A percentile compares a stretch with the other conserved stretches of the same genome.
Conservation (phyloP, 2,888 invertebrate species). For the Andrena trimmerana region DNA sequence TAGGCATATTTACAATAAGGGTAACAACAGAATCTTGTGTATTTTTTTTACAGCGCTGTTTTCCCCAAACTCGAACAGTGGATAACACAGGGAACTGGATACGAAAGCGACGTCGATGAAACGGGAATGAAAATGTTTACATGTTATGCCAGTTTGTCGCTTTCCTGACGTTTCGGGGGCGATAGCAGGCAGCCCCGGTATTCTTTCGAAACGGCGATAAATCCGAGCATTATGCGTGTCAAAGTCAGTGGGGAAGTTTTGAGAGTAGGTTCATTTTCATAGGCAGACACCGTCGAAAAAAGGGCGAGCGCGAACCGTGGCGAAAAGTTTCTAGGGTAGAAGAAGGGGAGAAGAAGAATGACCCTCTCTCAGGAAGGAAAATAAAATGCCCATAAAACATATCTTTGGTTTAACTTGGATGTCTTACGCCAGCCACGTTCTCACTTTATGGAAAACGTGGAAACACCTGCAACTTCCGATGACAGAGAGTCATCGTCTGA, state of each 20-base stretch:
- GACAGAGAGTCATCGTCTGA: neutral
- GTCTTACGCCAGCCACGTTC: neutral
- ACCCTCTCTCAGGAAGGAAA: constrained; percentile 7
- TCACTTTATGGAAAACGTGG: neutral
- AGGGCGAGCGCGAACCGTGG: constrained; percentile 7
- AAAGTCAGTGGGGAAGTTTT: constrained; percentile 44
- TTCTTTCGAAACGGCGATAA: constrained; percentile 33
- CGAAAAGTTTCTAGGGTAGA: constrained; percentile 1
- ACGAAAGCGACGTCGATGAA: neutral
- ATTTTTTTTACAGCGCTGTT: neutral
- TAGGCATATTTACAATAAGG: too few relatives aligned
- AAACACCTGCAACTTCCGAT: neutral
- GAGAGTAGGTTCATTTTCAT: constrained; percentile 55
- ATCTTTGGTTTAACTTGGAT: constrained; percentile 22
- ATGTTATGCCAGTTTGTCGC: too few relatives aligned
- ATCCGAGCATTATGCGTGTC: constrained; percentile 46
- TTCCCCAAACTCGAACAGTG: neutral
- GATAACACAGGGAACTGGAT: neutral
- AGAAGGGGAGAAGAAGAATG: constrained; percentile 15
- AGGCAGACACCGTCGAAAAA: constrained; percentile 14
- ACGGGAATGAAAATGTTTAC: neutral
- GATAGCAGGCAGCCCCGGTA: neutral
- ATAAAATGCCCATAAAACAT: constrained; percentile 21
- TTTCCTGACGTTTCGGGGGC: neutral
- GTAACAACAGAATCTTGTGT: too few relatives aligned